phyloP scores from a whole-genome alignment of 2,113 vertebrate species.

The Centropus bengalensis region DNA sequence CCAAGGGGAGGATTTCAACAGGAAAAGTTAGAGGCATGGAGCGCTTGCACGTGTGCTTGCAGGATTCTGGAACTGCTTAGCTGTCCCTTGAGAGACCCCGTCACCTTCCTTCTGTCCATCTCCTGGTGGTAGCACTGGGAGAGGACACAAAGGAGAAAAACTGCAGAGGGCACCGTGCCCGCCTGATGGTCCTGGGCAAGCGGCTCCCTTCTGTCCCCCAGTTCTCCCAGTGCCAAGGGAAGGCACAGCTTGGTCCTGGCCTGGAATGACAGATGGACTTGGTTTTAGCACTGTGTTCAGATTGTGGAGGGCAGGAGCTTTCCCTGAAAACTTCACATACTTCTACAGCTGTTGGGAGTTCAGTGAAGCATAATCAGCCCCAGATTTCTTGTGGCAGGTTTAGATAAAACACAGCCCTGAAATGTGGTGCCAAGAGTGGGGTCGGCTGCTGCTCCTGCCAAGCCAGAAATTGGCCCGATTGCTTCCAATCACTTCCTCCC shows the following conservation, averaged over 20 bases:
- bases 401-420: constrained; percentile 54
- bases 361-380: constrained; percentile 59
- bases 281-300: constrained; percentile 3
- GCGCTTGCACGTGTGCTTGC: neutral
- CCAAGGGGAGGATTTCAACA: neutral
- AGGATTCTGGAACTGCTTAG: neutral
- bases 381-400: constrained; percentile 52
- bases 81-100: neutral
- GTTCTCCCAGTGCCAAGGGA: neutral
- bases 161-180: neutral
- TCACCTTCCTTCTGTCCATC: neutral
- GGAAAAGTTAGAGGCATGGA: neutral
- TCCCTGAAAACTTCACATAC: constrained; percentile 29
- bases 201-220: neutral
- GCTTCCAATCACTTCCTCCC: constrained; percentile 31
- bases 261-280: neutral
- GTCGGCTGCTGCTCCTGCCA: constrained; percentile 3
- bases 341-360: constrained; percentile 57
- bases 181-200: neutral
- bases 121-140: accelerated
- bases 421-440: constrained; percentile 37
- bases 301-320: constrained; percentile 27
- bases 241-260: neutral
- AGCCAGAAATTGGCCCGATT: constrained; percentile 51
- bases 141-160: neutral